Conservation (phyloP, 2,797 vertebrate species). For the Muscicapa comitata region DNA sequence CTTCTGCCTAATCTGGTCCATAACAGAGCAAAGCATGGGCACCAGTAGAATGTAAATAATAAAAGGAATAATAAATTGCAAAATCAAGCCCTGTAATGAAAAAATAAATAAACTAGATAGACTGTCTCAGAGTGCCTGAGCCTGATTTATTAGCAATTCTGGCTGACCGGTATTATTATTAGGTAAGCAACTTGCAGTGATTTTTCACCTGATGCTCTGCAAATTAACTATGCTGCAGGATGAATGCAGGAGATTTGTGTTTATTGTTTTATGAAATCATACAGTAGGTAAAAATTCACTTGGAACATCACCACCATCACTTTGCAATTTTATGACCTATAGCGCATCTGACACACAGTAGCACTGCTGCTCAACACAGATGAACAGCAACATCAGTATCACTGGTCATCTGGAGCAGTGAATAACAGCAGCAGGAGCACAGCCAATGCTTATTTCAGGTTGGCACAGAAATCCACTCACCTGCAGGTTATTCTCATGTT, state of each 20-base stretch:
- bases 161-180: conserved; percentile 47
- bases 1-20: not conserved
- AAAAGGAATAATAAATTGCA: conserved; percentile 44
- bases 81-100: conserved; percentile 51
- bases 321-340: conserved; percentile 37
- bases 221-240: conserved; percentile 38
- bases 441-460: not conserved
- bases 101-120: conserved; percentile 62
- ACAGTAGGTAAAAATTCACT: conserved; percentile 37
- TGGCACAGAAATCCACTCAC: conserved; percentile 13
- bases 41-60: conserved; percentile 21
- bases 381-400: conserved; percentile 54
- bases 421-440: not conserved
- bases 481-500: conserved; percentile 39
- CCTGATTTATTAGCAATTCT: conserved; percentile 50
- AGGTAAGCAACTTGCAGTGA: conserved; percentile 31
- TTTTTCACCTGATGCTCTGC: conserved; percentile 53
- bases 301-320: conserved; percentile 15
- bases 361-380: conserved; percentile 24
- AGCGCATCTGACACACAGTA: not conserved
- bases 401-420: conserved; percentile 24
- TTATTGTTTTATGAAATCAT: conserved; percentile 63
- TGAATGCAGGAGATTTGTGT: conserved; percentile 41
- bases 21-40: not conserved
- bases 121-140: not conserved